Evolutionary conservation across 2,113 vertebrate genomes (phyloP).

Genomic region (Marmota flaviventris): DNA sequence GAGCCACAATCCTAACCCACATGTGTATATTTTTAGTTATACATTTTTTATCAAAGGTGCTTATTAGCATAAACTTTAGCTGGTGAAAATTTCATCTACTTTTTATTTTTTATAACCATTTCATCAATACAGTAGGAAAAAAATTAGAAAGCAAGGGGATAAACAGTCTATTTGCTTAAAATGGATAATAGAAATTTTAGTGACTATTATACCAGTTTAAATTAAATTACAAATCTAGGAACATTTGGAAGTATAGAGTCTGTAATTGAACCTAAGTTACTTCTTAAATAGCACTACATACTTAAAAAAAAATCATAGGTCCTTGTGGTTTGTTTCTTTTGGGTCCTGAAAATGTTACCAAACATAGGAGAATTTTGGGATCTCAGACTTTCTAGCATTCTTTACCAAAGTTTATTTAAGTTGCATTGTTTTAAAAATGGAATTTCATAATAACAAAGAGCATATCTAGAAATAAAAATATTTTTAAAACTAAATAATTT

Average conservation of each 20-base stretch:
- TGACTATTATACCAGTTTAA: background rate
- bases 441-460: background rate
- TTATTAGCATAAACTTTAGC: background rate
- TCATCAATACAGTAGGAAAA: background rate
- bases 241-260: background rate
- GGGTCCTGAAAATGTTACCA: slow-evolving; percentile 28
- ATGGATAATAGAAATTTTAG: background rate
- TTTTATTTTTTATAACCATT: slow-evolving; percentile 29
- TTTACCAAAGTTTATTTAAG: slow-evolving; percentile 1
- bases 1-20: too few relatives aligned
- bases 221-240: slow-evolving; percentile 38
- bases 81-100: slow-evolving; percentile 7
- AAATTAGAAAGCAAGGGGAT: slow-evolving; percentile 5
- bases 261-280: background rate
- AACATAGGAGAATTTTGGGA: background rate
- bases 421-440: slow-evolving; percentile 26
- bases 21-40: background rate
- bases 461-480: background rate
- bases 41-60: background rate
- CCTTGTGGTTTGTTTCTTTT: background rate
- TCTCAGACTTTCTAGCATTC: background rate
- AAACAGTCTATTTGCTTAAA: background rate
- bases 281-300: background rate
- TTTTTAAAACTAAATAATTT: slow-evolving; percentile 35
- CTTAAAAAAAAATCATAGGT: background rate